A percentile compares a stretch with the other conserved stretches of the same genome.
phyloP scores from a whole-genome alignment of 1,140 invertebrate genomes.

The Pseudomyrmex sp. region DNA sequence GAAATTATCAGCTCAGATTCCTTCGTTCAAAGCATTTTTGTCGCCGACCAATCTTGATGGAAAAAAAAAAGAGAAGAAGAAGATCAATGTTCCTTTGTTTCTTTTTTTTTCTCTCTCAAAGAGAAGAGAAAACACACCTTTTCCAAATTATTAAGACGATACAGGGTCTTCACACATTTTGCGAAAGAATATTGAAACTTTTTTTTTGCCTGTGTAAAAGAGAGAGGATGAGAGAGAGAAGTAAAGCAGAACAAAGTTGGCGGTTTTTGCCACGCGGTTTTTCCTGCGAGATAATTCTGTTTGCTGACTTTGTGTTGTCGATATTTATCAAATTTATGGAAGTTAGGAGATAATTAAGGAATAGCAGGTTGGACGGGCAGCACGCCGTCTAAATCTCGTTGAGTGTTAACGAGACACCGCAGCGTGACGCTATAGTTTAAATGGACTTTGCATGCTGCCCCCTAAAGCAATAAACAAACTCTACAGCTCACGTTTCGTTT shows the following conservation, averaged over 20 bases:
- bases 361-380: conserved; percentile 22
- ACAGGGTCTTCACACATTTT: neutral
- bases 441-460: conserved; percentile 51
- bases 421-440: conserved; percentile 30
- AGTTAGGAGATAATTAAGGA: conserved; percentile 47
- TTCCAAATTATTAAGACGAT: neutral
- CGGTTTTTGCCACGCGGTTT: conserved; percentile 14
- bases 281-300: conserved; percentile 32
- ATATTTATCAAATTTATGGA: conserved; percentile 43
- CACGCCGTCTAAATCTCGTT: conserved; percentile 34
- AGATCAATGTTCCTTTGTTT: neutral
- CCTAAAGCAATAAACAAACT: conserved; percentile 38
- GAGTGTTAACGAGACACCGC: conserved; percentile 14
- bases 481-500: conserved; percentile 33
- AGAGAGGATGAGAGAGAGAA: neutral
- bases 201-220: too few species aligned
- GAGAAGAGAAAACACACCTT: neutral
- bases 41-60: conserved; percentile 20
- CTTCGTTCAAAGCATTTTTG: conserved; percentile 45
- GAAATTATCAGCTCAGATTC: conserved; percentile 42
- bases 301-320: conserved; percentile 32
- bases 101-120: neutral
- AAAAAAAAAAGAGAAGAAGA: neutral
- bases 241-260: neutral
- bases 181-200: neutral